phyloP scores from a whole-genome alignment of 2,797 vertebrate species.

The Hozukius guyotensis region DNA sequence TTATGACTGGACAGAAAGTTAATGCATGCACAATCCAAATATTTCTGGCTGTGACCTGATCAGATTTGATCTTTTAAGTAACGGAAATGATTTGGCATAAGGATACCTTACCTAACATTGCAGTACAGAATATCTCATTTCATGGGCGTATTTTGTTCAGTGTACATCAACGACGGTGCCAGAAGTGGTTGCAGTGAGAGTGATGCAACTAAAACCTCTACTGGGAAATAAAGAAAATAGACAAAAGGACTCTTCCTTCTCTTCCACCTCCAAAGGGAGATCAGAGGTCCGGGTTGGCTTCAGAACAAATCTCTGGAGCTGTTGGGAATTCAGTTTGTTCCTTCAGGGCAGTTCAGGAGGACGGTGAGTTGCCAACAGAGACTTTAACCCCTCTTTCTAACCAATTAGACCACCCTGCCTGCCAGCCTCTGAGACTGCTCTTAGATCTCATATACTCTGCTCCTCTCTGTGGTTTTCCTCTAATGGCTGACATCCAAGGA shows the following conservation, averaged over 20 bases:
- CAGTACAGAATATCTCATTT: not conserved
- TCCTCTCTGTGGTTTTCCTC: not conserved
- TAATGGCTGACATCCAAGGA: constrained; percentile 3
- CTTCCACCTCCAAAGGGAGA: not conserved
- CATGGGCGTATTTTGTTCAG: not conserved
- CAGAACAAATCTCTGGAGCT: not conserved
- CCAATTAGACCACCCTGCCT: constrained; percentile 4
- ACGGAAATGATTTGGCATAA: too few species aligned
- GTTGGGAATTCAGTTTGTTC: not conserved
- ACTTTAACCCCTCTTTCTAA: not conserved
- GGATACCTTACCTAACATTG: not conserved
- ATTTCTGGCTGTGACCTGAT: not conserved
- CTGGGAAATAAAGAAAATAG: not conserved
- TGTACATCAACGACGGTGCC: not conserved
- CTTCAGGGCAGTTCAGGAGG: not conserved
- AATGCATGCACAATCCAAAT: not conserved
- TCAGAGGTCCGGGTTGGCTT: not conserved
- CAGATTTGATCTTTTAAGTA: not conserved
- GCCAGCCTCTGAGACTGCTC: not conserved
- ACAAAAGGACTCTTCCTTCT: not conserved
- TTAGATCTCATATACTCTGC: not conserved
- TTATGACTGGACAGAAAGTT: too few species aligned
- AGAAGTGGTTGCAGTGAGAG: not conserved
- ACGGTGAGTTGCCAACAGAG: not conserved
- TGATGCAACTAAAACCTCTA: not conserved